These are phyloP conservation scores for Dicrostonyx torquatus DNA, from an alignment of 2,797 vertebrate species.

Conservation along the genomic window DNA sequence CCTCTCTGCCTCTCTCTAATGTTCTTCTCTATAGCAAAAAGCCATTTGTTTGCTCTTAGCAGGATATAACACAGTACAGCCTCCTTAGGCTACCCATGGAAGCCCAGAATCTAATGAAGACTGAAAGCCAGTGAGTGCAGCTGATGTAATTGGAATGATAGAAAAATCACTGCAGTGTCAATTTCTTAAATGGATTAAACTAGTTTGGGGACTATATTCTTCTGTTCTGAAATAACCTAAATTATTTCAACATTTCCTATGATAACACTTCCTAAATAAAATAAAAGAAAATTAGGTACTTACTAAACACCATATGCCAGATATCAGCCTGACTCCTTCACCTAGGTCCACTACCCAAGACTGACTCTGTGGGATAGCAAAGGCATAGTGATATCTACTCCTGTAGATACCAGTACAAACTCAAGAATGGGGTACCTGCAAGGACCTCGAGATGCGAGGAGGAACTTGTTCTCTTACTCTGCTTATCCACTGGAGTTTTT, in stretches of 20 bases:
- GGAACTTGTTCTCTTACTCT: neutral
- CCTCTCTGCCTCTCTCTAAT: conserved; percentile 54
- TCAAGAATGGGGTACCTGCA: neutral
- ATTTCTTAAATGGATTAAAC: conserved; percentile 38
- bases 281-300: neutral
- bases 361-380: neutral
- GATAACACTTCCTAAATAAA: conserved; percentile 19
- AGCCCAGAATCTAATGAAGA: conserved; percentile 53
- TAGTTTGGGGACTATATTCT: neutral
- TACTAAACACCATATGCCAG: neutral
- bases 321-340: neutral
- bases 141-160: neutral
- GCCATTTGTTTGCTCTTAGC: conserved; percentile 66
- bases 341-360: neutral
- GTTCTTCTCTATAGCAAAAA: conserved; percentile 50
- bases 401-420: neutral
- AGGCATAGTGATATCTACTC: no score
- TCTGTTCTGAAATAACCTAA: conserved; percentile 40
- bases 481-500: neutral
- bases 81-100: conserved; percentile 27
- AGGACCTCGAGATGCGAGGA: neutral
- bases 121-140: conserved; percentile 46
- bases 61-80: conserved; percentile 32
- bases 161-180: neutral
- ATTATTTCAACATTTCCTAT: conserved; percentile 42